phyloP scores from a whole-genome alignment of 2,797 vertebrate species.

The Myotis myotis region DNA sequence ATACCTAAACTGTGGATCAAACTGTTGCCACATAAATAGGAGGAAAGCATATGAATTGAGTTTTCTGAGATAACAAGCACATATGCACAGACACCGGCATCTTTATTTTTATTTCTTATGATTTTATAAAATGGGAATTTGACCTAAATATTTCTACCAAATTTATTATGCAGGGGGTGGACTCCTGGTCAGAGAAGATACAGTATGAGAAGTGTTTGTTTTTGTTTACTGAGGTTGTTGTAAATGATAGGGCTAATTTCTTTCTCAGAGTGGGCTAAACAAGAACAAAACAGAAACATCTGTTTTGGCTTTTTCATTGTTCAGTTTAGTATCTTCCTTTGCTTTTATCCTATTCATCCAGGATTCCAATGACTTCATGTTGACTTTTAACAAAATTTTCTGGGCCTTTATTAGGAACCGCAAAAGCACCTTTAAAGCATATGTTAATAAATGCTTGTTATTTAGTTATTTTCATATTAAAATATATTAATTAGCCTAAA shows the following conservation, averaged over 20 bases:
- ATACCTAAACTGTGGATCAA: neutral
- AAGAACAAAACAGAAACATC: neutral
- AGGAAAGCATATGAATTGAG: neutral
- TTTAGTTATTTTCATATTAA: neutral
- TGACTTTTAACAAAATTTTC: neutral
- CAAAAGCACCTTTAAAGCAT: neutral
- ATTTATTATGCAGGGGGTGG: fast-evolving
- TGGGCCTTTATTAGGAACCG: neutral
- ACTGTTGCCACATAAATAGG: neutral
- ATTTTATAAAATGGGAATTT: neutral
- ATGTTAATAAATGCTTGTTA: neutral
- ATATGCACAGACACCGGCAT: neutral
- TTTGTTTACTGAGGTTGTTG: neutral
- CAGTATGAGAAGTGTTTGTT: neutral
- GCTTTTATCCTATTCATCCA: neutral
- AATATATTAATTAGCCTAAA: neutral
- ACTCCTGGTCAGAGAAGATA: neutral
- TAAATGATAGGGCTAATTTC: neutral
- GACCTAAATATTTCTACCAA: neutral
- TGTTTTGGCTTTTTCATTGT: neutral
- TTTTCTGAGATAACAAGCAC: neutral
- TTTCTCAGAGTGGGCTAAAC: neutral
- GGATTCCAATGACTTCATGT: neutral
- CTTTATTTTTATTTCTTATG: neutral
- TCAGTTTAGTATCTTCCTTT: neutral